A percentile compares a stretch with the other conserved stretches of the same genome.
These are phyloP conservation scores for Halcyon leucocephala DNA, from an alignment of 2,797 vertebrate genomes.

Conservation along the genomic window DNA sequence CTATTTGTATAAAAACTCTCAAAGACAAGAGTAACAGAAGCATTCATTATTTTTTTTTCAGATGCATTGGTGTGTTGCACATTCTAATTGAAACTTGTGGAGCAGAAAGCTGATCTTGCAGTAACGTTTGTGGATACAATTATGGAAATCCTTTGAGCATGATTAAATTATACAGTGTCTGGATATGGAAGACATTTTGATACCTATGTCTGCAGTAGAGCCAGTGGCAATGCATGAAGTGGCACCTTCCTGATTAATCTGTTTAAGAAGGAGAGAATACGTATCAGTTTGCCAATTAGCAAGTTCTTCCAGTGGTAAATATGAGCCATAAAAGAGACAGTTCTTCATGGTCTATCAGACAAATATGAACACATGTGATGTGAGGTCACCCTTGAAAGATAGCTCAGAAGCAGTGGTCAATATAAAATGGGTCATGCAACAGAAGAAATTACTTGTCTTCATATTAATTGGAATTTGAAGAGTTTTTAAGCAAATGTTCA, in stretches of 20 bases:
- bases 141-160: constrained; percentile 46
- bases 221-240: neutral
- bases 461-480: neutral
- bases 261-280: neutral
- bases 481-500: neutral
- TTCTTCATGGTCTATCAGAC: neutral
- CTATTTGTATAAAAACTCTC: constrained; percentile 6
- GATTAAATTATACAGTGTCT: constrained; percentile 11
- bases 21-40: neutral
- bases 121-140: constrained; percentile 13
- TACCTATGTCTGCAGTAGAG: neutral
- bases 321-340: neutral
- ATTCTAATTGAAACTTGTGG: constrained; percentile 56
- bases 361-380: neutral
- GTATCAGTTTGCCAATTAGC: neutral
- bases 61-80: neutral
- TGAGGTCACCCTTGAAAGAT: neutral
- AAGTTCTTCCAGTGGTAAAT: neutral
- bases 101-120: constrained; percentile 59
- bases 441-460: neutral
- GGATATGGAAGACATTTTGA: neutral
- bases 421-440: neutral
- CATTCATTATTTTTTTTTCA: neutral
- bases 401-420: neutral
- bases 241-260: neutral